Conservation (phyloP, 1,140 invertebrate species). For the Lucilia cuprina region DNA sequence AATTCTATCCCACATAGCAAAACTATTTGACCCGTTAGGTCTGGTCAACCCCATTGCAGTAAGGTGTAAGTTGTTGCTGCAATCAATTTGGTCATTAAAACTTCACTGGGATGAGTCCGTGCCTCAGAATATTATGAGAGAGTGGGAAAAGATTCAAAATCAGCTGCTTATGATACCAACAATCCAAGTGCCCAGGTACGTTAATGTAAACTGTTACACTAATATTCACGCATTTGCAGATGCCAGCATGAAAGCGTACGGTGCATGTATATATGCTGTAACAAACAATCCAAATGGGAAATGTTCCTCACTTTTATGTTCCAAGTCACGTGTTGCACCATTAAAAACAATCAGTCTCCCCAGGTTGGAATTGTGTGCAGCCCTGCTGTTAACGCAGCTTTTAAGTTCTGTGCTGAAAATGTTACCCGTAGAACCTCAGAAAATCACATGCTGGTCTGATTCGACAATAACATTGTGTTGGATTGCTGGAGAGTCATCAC, state of each 20-base stretch:
- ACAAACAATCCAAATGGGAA: not conserved
- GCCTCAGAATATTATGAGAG: not conserved
- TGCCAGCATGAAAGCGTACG: slow-evolving; percentile 23
- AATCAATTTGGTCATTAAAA: not conserved
- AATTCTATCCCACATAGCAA: slow-evolving; percentile 23
- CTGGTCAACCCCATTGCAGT: not conserved
- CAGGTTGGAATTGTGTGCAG: slow-evolving; percentile 8
- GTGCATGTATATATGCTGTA: slow-evolving; percentile 20
- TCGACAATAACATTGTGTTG: slow-evolving; percentile 37
- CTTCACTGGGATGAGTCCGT: slow-evolving; percentile 17
- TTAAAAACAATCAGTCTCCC: not conserved
- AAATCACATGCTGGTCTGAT: slow-evolving; percentile 37
- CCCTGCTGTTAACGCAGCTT: not conserved
- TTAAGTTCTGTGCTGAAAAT: not conserved
- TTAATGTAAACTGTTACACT: slow-evolving; percentile 68
- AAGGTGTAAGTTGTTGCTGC: not conserved
- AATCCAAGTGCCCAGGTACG: slow-evolving; percentile 67
- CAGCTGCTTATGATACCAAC: not conserved
- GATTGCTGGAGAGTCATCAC: slow-evolving; percentile 18
- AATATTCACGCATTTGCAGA: slow-evolving; percentile 25
- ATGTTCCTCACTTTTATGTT: not conserved
- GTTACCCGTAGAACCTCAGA: not conserved
- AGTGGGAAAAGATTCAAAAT: not conserved
- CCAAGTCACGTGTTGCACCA: slow-evolving; percentile 12
- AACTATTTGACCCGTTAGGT: not conserved